Conservation (phyloP, 2,797 vertebrate genomes). For the Leuciscus waleckii region DNA sequence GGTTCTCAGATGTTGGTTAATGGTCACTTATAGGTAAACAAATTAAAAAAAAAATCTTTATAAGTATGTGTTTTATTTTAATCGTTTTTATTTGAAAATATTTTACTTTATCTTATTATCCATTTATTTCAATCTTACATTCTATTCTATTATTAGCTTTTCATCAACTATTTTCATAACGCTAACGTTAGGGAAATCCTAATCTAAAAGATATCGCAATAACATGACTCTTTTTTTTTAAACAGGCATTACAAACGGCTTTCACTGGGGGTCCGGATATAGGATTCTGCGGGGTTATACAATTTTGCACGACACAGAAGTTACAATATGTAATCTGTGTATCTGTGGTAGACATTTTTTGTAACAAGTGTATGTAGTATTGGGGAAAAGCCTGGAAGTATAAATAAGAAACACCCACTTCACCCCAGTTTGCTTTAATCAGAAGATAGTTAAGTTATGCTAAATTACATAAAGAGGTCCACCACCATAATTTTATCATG, state of each 20-base stretch:
- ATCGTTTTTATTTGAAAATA: neutral
- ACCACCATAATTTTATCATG: neutral
- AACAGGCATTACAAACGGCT: no score
- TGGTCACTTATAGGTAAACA: neutral
- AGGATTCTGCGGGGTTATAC: no score
- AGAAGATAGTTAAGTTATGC: neutral
- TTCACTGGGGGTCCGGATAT: no score
- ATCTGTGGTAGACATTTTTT: neutral
- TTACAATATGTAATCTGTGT: neutral
- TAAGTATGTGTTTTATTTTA: neutral
- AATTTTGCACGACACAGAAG: no score
- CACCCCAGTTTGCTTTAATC: conserved; percentile 2
- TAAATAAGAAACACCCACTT: conserved; percentile 7
- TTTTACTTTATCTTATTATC: no score
- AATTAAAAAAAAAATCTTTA: neutral
- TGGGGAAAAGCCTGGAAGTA: neutral
- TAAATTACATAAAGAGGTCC: conserved; percentile 1
- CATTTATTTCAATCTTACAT: neutral
- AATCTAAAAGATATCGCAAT: neutral
- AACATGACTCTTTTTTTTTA: neutral
- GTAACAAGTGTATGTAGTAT: neutral
- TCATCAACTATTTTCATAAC: neutral
- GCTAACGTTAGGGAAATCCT: neutral
- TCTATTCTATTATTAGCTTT: neutral
- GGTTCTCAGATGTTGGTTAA: neutral